A percentile compares a stretch with the other conserved stretches of the same genome.
Evolutionary conservation across 2,797 vertebrate species (phyloP).

Genomic region (Rousettus madagascariensis): DNA sequence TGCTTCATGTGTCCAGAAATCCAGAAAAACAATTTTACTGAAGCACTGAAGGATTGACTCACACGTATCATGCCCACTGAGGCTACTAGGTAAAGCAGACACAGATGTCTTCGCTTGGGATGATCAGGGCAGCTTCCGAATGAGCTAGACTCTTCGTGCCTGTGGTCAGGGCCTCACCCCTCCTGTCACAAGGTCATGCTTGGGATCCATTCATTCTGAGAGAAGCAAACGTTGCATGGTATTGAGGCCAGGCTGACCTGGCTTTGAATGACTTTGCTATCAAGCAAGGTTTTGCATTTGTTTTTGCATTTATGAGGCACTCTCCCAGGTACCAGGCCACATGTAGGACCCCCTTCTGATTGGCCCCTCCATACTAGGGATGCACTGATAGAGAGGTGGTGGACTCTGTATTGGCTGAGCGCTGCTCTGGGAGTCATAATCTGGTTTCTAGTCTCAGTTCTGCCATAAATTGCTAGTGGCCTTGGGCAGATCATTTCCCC

Average conservation of each 20-base stretch:
- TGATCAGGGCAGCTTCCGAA: rapidly evolving
- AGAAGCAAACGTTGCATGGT: not conserved
- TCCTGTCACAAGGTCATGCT: not conserved
- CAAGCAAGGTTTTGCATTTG: not conserved
- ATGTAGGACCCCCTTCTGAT: not conserved
- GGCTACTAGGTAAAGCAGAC: not conserved
- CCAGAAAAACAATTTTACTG: not conserved
- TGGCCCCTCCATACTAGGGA: not conserved
- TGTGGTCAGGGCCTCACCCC: not conserved
- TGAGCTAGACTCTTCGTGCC: rapidly evolving
- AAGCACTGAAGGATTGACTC: not conserved
- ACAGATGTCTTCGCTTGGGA: not conserved
- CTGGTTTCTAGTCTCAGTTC: not conserved
- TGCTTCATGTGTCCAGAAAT: not conserved
- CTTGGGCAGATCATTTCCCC: not conserved
- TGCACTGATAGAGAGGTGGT: not conserved
- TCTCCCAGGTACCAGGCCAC: rapidly evolving
- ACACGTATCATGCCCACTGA: not conserved
- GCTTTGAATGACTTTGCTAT: not conserved
- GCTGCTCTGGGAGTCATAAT: not conserved
- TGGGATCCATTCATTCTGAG: not conserved
- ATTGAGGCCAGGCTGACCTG: not conserved
- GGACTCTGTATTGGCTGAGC: not conserved
- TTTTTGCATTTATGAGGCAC: not conserved
- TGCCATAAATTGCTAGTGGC: not conserved